These are phyloP conservation scores for Hydra vulgaris DNA, from an alignment of 30 jellyfish, hydroid and myxozoan genomes.

Conservation along the genomic window DNA sequence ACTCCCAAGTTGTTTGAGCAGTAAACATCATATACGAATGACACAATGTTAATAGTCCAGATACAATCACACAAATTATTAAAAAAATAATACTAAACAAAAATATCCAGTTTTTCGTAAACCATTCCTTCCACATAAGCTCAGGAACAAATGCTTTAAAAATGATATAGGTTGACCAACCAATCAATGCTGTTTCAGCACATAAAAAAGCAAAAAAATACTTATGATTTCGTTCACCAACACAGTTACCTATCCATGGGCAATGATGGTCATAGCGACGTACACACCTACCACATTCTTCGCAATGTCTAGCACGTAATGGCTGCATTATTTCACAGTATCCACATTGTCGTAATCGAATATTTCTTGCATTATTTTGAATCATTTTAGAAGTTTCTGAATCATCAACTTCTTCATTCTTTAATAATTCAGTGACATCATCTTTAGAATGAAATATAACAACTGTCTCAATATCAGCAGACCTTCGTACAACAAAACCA, in stretches of 20 bases:
- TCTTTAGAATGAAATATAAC: constrained; percentile 24
- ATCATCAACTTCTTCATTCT: constrained; percentile 37
- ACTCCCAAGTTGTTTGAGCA: constrained; percentile 99
- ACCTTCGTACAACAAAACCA: constrained; percentile 53
- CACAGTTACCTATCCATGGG: constrained; percentile 98
- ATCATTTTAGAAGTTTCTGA: constrained; percentile 68
- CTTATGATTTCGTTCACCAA: constrained; percentile 91
- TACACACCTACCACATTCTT: constrained; percentile 86
- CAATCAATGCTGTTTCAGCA: constrained; percentile 43
- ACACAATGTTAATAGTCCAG: constrained; percentile 58
- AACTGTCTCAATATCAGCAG: constrained; percentile 57
- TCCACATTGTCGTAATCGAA: constrained; percentile 83
- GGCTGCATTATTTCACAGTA: constrained; percentile 89
- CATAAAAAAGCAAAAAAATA: constrained; percentile 71
- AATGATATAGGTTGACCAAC: constrained; percentile 62
- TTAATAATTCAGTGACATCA: constrained; percentile 8
- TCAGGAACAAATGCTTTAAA: constrained; percentile 69
- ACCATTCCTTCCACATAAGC: constrained; percentile 60
- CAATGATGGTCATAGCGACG: constrained; percentile 96
- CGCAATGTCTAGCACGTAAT: constrained; percentile 92
- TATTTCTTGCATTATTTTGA: constrained; percentile 48
- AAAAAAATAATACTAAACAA: constrained; percentile 45
- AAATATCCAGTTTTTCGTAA: constrained; percentile 65
- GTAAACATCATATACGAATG: constrained; percentile 97
- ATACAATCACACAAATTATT: constrained; percentile 33